A percentile compares a stretch with the other conserved stretches of the same genome.
phyloP scores from a whole-genome alignment of 2,888 invertebrate species.

The Operophtera brumata region DNA sequence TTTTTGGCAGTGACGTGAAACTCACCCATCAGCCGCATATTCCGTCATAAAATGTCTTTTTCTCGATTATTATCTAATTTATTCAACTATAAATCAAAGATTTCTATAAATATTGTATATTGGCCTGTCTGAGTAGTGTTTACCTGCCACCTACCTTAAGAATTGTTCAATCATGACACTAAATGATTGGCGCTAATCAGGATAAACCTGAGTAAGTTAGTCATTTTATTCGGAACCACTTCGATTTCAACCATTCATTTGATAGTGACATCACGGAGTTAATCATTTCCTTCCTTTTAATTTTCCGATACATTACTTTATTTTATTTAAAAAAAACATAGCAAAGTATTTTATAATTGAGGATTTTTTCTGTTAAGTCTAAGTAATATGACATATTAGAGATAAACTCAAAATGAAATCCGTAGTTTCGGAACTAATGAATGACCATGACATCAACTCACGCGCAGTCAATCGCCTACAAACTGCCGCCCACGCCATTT shows the following conservation, averaged over 20 bases:
- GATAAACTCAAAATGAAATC: conserved; percentile 27
- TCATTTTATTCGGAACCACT: conserved; percentile 19
- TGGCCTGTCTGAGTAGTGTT: conserved; percentile 3
- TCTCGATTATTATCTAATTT: conserved; percentile 24
- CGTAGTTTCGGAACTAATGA: conserved; percentile 47
- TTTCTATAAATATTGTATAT: conserved; percentile 11
- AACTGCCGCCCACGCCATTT: conserved; percentile 52
- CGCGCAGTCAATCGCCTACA: conserved; percentile 59
- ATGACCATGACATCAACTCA: conserved; percentile 66
- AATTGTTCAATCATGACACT: conserved; percentile 13
- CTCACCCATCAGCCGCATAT: conserved; percentile 24
- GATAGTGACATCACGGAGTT: background rate
- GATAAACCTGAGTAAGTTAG: conserved; percentile 22
- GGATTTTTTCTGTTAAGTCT: conserved; percentile 8
- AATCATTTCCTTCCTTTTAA: conserved; percentile 1
- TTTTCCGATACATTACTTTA: background rate
- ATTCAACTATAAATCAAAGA: conserved; percentile 25
- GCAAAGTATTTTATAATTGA: conserved; percentile 10
- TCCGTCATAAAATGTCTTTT: conserved; percentile 20
- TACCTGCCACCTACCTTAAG: conserved; percentile 13
- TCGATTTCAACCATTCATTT: conserved; percentile 12
- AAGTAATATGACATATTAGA: conserved; percentile 20
- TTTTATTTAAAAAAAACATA: too few species aligned
- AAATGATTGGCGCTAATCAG: conserved; percentile 15
- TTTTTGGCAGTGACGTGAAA: conserved; percentile 31